Percentiles rank a stretch among this genome's conserved stretches.
phyloP scores from a whole-genome alignment of 2,797 vertebrate genomes.

The Trichosurus vulpecula region DNA sequence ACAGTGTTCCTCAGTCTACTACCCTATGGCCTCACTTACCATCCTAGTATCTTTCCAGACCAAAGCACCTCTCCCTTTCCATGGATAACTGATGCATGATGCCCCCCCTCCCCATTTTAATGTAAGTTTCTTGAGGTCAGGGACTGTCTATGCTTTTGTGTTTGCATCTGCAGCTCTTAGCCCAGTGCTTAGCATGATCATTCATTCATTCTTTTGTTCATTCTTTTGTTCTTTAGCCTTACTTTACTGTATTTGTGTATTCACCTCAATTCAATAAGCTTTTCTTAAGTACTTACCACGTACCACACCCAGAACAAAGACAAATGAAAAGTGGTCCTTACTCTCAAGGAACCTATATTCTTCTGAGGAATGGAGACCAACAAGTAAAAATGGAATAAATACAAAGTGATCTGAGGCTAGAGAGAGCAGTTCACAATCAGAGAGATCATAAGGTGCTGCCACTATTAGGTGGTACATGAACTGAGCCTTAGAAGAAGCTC shows the following conservation, averaged over 20 bases:
- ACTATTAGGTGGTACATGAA: background rate
- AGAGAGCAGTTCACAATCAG: background rate
- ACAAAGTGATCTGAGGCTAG: background rate
- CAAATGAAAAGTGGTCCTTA: background rate
- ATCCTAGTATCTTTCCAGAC: background rate
- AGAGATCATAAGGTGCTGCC: background rate
- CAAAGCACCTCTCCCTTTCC: background rate
- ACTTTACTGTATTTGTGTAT: background rate
- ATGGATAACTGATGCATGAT: background rate
- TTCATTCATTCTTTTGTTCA: background rate
- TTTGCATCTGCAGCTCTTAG: background rate
- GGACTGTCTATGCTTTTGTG: background rate
- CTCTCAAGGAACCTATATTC: background rate
- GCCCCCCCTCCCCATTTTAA: background rate
- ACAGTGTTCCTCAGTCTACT: background rate
- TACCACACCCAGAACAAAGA: background rate
- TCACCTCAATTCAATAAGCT: background rate
- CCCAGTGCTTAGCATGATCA: background rate
- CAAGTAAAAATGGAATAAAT: background rate
- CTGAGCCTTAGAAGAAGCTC: background rate
- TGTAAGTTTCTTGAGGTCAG: background rate
- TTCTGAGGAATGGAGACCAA: background rate
- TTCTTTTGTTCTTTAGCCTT: background rate
- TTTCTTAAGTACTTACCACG: background rate
- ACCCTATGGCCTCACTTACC: background rate